phyloP scores from a whole-genome alignment of 2,888 invertebrate genomes.

The Eutolmus rufibarbis region DNA sequence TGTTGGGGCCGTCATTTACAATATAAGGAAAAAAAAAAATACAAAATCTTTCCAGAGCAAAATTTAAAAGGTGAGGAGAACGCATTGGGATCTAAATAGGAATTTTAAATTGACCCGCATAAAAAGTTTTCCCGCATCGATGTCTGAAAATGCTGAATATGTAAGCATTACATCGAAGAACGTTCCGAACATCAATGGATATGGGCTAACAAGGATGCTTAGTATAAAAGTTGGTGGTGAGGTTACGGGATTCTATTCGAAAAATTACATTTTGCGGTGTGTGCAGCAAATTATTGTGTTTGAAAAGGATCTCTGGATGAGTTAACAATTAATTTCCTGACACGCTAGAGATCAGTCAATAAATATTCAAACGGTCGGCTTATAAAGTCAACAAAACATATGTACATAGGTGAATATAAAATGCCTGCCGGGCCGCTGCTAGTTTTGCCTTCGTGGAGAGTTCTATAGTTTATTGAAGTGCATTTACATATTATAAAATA shows the following conservation, averaged over 20 bases:
- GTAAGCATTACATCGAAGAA: slow-evolving; percentile 19
- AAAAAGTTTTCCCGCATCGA: slow-evolving; percentile 7
- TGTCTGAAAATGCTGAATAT: slow-evolving; percentile 9
- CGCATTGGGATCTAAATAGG: slow-evolving; percentile 16
- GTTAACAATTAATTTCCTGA: neutral
- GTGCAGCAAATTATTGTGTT: slow-evolving; percentile 17
- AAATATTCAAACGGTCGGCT: neutral
- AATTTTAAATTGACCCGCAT: slow-evolving; percentile 38
- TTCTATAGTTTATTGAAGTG: too few species aligned
- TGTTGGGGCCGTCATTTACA: slow-evolving; percentile 11
- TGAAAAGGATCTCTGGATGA: slow-evolving; percentile 8
- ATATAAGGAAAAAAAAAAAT: neutral
- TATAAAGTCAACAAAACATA: neutral
- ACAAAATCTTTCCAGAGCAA: neutral
- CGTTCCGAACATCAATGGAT: neutral
- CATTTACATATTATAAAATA: too few species aligned
- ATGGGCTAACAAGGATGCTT: neutral
- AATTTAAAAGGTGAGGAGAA: slow-evolving; percentile 5
- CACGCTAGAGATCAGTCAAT: neutral
- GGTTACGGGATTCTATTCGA: slow-evolving; percentile 3
- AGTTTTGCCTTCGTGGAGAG: too few species aligned
- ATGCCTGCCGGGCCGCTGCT: neutral
- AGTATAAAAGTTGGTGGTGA: neutral
- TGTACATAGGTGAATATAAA: too few species aligned
- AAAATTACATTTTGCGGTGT: slow-evolving; percentile 25